Evolutionary conservation across 2,797 vertebrate genomes (phyloP).

Genomic region (Sphaeramia orbicularis): DNA sequence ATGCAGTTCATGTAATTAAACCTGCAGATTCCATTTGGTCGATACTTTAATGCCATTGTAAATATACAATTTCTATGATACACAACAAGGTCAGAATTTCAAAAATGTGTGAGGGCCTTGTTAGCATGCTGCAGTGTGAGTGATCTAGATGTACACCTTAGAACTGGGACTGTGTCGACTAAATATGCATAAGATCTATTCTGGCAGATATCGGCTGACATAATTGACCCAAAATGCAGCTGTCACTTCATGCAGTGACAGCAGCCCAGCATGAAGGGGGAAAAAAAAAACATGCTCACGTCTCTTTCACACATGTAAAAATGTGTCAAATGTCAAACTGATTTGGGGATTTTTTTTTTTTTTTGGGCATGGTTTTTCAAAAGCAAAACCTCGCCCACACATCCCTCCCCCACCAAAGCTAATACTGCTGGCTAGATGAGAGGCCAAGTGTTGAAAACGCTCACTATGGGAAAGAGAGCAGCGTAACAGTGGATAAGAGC

Average conservation of each 20-base stretch:
- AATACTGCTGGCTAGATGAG: constrained; percentile 46
- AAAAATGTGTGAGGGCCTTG: constrained; percentile 5
- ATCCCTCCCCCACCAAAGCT: constrained; percentile 37
- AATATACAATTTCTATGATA: constrained; percentile 22
- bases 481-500: constrained; percentile 42
- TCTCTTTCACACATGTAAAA: constrained; percentile 55
- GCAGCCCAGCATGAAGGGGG: constrained; percentile 25
- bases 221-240: constrained; percentile 41
- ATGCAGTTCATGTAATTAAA: constrained; percentile 70
- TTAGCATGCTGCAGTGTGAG: background rate
- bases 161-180: constrained; percentile 19
- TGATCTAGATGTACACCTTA: constrained; percentile 5
- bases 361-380: constrained; percentile 37
- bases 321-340: constrained; percentile 62
- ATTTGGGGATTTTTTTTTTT: constrained; percentile 54
- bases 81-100: background rate
- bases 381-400: constrained; percentile 51
- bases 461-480: constrained; percentile 39
- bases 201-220: constrained; percentile 39
- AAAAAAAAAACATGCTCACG: constrained; percentile 24
- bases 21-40: constrained; percentile 51
- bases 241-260: constrained; percentile 31
- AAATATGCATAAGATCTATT: constrained; percentile 22
- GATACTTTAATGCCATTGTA: constrained; percentile 46
- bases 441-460: constrained; percentile 59